Base-by-base conservation (phyloP, 2,113 vertebrate genomes). In the Tragelaphus buxtoni region DNA sequence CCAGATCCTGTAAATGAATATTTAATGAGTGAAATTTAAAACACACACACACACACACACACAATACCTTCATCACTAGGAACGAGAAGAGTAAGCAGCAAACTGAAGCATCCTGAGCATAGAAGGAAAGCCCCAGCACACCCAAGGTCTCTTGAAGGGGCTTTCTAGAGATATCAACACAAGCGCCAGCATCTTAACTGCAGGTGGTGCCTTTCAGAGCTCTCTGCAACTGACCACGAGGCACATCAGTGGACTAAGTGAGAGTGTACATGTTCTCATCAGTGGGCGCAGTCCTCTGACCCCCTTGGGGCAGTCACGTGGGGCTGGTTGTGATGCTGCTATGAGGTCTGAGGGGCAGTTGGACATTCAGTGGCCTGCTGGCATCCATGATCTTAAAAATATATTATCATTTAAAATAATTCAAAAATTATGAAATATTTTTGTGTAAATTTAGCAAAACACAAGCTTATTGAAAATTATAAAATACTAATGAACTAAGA, bases 61-160 rank as follows among this genome's bases (percentile, higher is more conserved):
- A 65, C 18, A 80, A 5, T 39, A 63, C 60, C 16, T 4, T 49
- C 2, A 7, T 72, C 0, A 0, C 11, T 32, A 9, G 11, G 16
- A 7, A 4, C 5, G 7, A 7, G 32, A 35, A 2, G 9, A 4
- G 45, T 5, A 11, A 47, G 58, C 8, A 8, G 49, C 12, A 14
- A 8, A 22, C 4, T 12, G n/a, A 22, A 0, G 45, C n/a, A 13
- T 5, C 7, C 1, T 22, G 26, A 30, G 20, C 47, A 2, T 9
- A 7, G 32, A n/a, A 26, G 35, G 35, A 35, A 35, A 35, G 35
- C 35, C 35, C 35, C 35, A 35, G 35, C 35, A 35, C 35, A 35
- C 35, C 35, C 35, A 35, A 35, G 35, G 35, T 35, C 35, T 35
- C 35, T 35, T 35, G 35, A 35, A 35, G 35, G 35, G 35, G 35